Base-by-base conservation (phyloP, 1,140 invertebrate species). In the Tribolium madens region DNA sequence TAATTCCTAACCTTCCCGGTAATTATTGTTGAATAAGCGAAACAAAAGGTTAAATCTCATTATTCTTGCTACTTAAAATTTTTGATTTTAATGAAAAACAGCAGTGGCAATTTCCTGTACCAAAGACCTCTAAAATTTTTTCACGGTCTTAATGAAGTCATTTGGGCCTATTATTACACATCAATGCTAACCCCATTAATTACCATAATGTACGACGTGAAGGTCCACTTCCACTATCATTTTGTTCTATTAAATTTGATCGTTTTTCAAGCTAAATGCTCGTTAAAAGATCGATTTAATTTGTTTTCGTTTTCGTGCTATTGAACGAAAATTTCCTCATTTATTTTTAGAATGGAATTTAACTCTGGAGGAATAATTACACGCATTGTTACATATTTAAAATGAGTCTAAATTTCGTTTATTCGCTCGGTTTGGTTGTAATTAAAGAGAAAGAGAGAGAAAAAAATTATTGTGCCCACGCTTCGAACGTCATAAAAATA, bases 131-230 rank as follows among this genome's bases (percentile, higher is more conserved):
- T 50, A 50, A 50, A 50, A 13, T 50, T 50, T 50, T 50, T 50
- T 50, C 48, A 50, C 48, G 48, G 48, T 50, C 48, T 50, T 50
- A 50, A 50, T 17, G 13, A 50, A 50, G 13, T 50, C 48, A 42
- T 7, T 50, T 50, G 10, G 48, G 48, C 48, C 48, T 50, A 50
- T 50, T 50, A 50, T 50, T 50, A 50, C 48, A 50, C 48, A 50
- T 50, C 48, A 50, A 50, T 50, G 48, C 48, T 50, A 50, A 13
- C 14, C 48, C 48, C 12, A 50, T 50, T 50, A 50, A 50, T 50
- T 50, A 50, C 48, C 48, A 50, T 50, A 50, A 50, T 50, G 48
- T 17, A 14, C 48, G 15, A 7, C 12, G 6, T 50, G 48, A 50
- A 50, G 48, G 48, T 50, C 48, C 48, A 50, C 12, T 50, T 50